Conservation (phyloP, 2,888 invertebrate genomes). For the Drosophila paramelanica region DNA sequence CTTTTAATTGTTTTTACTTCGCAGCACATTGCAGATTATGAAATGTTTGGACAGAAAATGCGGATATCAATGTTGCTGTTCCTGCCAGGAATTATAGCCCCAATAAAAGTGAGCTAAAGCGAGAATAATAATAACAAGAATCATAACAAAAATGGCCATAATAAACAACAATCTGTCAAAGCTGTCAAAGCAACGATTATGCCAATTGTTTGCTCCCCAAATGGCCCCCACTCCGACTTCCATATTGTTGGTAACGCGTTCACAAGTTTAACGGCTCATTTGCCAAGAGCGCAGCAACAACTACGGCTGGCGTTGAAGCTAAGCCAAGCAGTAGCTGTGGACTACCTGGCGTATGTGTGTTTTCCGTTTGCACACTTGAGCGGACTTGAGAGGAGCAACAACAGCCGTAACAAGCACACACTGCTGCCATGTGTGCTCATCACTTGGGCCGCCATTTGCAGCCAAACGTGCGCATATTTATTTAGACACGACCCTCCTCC, state of each 20-base stretch:
- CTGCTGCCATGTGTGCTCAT: constrained; percentile 35
- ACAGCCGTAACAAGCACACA: neutral
- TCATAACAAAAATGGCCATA: constrained; percentile 16
- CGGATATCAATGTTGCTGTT: constrained; percentile 1
- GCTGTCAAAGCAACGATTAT: constrained; percentile 62
- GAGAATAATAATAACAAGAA: neutral
- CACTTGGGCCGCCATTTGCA: constrained; percentile 37
- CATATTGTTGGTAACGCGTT: constrained; percentile 18
- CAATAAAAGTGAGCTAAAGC: neutral
- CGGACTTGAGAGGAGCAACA: constrained; percentile 21
- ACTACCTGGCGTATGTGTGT: constrained; percentile 53
- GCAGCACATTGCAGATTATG: constrained; percentile 45
- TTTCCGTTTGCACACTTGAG: constrained; percentile 39
- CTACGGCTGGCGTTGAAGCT: constrained; percentile 4
- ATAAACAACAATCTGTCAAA: constrained; percentile 68
- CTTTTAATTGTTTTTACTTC: constrained; percentile 30
- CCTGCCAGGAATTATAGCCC: neutral
- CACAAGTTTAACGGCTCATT: constrained; percentile 54
- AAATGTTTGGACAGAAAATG: constrained; percentile 24
- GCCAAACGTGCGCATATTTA: constrained; percentile 34
- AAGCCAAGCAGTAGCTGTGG: constrained; percentile 17
- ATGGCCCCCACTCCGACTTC: neutral
- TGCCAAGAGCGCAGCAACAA: constrained; percentile 23
- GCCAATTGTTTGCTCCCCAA: constrained; percentile 60
- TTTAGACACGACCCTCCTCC: constrained; percentile 2